phyloP scores from a whole-genome alignment of 2,113 vertebrate genomes.

The Microtus ochrogaster region DNA sequence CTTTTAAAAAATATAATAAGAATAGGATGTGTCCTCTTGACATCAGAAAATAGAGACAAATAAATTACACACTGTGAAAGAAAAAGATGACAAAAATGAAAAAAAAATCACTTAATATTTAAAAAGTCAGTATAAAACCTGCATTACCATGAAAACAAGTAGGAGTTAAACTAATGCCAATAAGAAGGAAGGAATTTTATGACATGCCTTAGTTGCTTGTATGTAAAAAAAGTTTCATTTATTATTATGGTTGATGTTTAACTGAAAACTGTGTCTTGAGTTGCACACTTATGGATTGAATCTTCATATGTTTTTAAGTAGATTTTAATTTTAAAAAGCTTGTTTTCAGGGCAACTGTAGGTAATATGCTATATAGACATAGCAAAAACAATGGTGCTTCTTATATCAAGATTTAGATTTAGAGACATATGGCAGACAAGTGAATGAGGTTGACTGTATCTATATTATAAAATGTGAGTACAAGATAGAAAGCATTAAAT shows the following conservation, averaged over 20 bases:
- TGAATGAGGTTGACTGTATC: not conserved
- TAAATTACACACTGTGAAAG: not conserved
- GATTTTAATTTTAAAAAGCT: not conserved
- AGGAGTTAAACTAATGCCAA: not conserved
- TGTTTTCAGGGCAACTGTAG: not conserved
- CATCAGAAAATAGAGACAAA: constrained; percentile 13
- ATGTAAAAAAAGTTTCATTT: not conserved
- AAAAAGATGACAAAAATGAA: not conserved
- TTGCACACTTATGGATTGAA: not conserved
- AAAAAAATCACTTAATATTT: not conserved
- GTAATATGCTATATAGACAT: not conserved
- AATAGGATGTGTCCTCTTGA: not conserved
- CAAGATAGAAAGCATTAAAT: not conserved
- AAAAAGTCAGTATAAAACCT: not conserved
- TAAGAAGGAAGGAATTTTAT: not conserved
- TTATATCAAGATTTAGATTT: not conserved
- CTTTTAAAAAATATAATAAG: not conserved
- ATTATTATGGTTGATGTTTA: not conserved
- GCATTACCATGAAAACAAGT: not conserved
- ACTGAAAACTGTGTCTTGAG: accelerated
- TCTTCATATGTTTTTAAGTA: not conserved
- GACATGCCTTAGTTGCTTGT: accelerated
- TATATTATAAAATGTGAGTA: not conserved
- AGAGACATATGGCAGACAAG: not conserved
- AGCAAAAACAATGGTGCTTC: not conserved